Evolutionary conservation across 2,888 invertebrate genomes (phyloP), one percentile per base, ranked within the genome.

Genomic region (Leucozona laternaria): DNA sequence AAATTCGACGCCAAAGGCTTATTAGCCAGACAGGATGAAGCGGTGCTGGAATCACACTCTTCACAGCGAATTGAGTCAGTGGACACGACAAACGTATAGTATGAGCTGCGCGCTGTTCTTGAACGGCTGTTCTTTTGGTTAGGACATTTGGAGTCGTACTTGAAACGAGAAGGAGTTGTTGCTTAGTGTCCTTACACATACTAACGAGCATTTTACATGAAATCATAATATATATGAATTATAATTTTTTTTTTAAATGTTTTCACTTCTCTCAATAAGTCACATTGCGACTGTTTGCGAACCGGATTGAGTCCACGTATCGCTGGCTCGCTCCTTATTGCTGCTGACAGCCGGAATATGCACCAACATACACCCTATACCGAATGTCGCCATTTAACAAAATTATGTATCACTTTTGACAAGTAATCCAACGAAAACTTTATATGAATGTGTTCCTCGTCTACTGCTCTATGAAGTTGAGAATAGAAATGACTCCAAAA

Each of bases 41-140:
- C 48, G 13, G 55, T 71, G 22, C 55, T 64, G 40, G 57, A 60
- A 62, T 64, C 66, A 31, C 43, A 79, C 31, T 70, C 84, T 55
- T 71, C 82, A 48, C 79, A 88, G 88, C 91, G 91, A 88, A 91
- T 92, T 88, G 92, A 92, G 89, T 90, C 91, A 71, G 92, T 92
- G 82, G 91, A 92, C 89, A 92, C 92, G 79, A 92, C 92, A 89
- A 91, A 92, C 88, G 92, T 92, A 91, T 92, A 92, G 92, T 92
- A 92, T 91, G 91, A 91, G 88, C 88, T 89, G 83, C 89, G 90
- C 81, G 90, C 90, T 90, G 92, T 92, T 91, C 89, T 90, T 79
- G 90, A 91, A 91, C 89, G 91, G 91, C 91, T 91, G 72, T 89
- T 90, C 89, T 90, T 91, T 90, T 91, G 92, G 92, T 89, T 90